Base-by-base conservation (phyloP, 2,113 vertebrate species). In the Eupsittula cactorum region DNA sequence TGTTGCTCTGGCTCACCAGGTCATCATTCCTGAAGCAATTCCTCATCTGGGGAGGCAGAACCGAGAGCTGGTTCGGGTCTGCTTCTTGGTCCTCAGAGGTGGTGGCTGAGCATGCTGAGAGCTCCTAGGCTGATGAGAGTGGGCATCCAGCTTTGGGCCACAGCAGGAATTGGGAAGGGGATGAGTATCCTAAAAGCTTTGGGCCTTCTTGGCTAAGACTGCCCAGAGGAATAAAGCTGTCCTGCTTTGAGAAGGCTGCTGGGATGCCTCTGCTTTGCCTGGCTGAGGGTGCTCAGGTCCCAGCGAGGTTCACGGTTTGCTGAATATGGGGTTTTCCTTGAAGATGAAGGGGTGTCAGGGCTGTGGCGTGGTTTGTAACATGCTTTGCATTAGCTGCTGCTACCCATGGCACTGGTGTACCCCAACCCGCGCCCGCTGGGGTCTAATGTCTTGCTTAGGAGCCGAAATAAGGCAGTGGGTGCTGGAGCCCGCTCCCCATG, bases 401-500 rank as follows among this genome's bases (percentile, higher is more conserved):
- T 2, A 18, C 33, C 55, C 50, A 3, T 0, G 4, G 37, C 89
- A 37, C 33, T 0, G 1, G 16, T 17, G 7, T 9, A 25, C 41
- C 50, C 64, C 3, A 55, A 71, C 47, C 39, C 6, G 0, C 14
- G 28, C 57, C 14, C 0, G 0, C 0, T 31, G 47, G 59, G 21
- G 10, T 28, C 65, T 59, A 67, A 2, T 27, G 37, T 6, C 67
- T 44, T 5, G 19, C 74, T 75, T 0, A 9, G 81, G 37, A 68
- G 46, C 57, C 0, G 0, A 10, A 50, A 18, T 50, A 46, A 64
- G 35, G 74, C 33, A 19, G 13, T 0, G 7, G 33, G 13, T 31
- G 50, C 77, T 12, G 81, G 37, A 4, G 13, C 27, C 68, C 0
- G 0, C 17, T 70, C 37, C 49, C 44, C 3, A 0, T 1, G 1